A percentile compares a stretch with the other conserved stretches of the same genome.
Conservation (phyloP, 2,113 vertebrate genomes). For the Nibea albiflora region DNA sequence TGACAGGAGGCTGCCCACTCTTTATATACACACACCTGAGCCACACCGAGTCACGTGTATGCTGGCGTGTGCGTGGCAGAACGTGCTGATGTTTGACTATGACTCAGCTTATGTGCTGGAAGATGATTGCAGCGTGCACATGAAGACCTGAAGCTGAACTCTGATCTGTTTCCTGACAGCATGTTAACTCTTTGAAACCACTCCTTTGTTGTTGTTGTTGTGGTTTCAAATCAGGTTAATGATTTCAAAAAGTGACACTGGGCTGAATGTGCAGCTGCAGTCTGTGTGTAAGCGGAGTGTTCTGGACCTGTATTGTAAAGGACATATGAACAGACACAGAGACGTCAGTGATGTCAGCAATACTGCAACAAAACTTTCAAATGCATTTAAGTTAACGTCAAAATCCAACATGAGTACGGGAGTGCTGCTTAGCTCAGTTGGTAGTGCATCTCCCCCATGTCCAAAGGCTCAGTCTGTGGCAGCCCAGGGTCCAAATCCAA, state of each 20-base stretch:
- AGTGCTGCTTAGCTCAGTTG: no score
- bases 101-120: background rate
- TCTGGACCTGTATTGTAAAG: no score
- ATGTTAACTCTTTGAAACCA: background rate
- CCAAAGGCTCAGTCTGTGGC: no score
- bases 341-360: no score
- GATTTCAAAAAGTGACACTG: background rate
- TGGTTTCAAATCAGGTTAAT: background rate
- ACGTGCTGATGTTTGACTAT: background rate
- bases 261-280: background rate
- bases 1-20: background rate
- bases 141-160: background rate
- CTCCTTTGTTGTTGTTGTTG: background rate
- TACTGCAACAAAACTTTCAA: no score
- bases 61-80: background rate
- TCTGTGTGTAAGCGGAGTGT: no score
- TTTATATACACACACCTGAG: conserved; percentile 26
- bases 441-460: no score
- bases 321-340: no score
- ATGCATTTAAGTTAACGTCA: no score
- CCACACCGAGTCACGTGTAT: background rate
- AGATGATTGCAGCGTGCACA: background rate
- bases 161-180: background rate
- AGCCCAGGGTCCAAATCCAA: no score
- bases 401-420: no score